Base-by-base conservation (phyloP, 2,888 invertebrate species). In the Lycaena phlaeas region DNA sequence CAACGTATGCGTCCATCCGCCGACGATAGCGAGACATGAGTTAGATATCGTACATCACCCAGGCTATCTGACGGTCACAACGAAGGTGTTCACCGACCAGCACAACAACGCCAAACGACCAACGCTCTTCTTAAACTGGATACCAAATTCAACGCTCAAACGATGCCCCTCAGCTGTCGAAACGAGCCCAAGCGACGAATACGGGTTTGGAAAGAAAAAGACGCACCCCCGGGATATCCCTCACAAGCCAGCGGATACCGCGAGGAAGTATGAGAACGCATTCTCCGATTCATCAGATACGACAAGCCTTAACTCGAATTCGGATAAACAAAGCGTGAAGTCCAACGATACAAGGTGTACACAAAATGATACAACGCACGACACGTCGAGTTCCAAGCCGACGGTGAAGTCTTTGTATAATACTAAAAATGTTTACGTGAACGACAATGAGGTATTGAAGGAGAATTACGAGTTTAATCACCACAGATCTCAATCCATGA, bases 1-100 rank as follows among this genome's bases (percentile, higher is more conserved):
- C 71, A 97, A 98, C 76, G 96, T 98, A 25, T 98, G 97, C 72
- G 97, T 98, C 31, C 97, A 98, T 85, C 96, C 97, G 4, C 95
- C 96, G 36, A 92, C 93, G 0, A 87, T 93, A 46, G 88, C 93
- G 38, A 88, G 95, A 36, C 92, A 92, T 55, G 92, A 93, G 57
- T 88, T 92, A 40, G 95, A 96, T 53, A 89, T 93, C 18, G 86
- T 94, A 1, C 97, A 97, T 63, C 93, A 95, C 74, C 97, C 97
- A 2, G 97, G 89, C 12, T 98, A 98, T 67, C 85, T 98, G 54
- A 95, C 95, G 1, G 90, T 97, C 30, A 92, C 93, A 10, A 93
- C 93, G 12, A 93, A 92, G 74, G 89, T 90, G n/a, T 91, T 91
- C 65, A 87, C 90, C 14, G 90, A 91, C 59, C 89, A 92, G 61